Evolutionary conservation across 2,888 invertebrate genomes (phyloP).

Genomic region (Pachymerium ferrugineum): DNA sequence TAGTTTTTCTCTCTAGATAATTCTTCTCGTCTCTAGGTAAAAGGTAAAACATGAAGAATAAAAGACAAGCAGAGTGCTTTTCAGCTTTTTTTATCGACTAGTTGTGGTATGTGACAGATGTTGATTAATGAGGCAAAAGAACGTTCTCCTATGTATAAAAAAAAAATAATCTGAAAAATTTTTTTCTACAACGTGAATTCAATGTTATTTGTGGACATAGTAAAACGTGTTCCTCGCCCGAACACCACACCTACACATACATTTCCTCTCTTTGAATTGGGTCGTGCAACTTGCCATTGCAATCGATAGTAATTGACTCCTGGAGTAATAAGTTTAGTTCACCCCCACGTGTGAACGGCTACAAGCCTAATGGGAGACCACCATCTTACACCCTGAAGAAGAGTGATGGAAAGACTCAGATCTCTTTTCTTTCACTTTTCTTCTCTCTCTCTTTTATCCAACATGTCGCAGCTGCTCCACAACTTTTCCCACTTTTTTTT

Average conservation of each 20-base stretch:
- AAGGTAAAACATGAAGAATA: too few relatives aligned
- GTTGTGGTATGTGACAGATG: neutral
- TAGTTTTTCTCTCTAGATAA: too few relatives aligned
- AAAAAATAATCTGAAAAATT: neutral
- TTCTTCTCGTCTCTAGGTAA: too few relatives aligned
- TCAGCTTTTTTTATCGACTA: neutral
- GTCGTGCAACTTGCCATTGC: neutral
- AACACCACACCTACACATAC: neutral
- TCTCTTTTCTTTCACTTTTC: neutral
- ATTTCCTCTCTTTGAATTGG: neutral
- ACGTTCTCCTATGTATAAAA: neutral
- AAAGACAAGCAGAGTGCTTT: neutral
- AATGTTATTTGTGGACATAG: too few relatives aligned
- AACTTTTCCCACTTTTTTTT: neutral
- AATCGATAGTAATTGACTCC: constrained; percentile 21
- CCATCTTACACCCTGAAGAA: neutral
- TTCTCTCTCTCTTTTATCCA: too few relatives aligned
- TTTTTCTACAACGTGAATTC: too few relatives aligned
- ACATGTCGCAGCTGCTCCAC: neutral
- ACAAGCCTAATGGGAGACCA: constrained; percentile 10
- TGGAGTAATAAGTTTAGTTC: constrained; percentile 18
- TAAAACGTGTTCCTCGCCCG: too few relatives aligned
- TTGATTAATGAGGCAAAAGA: neutral
- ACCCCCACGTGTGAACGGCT: constrained; percentile 15
- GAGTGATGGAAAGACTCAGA: neutral